Evolutionary conservation across 2,113 vertebrate species (phyloP).

Genomic region (Panthera leo): DNA sequence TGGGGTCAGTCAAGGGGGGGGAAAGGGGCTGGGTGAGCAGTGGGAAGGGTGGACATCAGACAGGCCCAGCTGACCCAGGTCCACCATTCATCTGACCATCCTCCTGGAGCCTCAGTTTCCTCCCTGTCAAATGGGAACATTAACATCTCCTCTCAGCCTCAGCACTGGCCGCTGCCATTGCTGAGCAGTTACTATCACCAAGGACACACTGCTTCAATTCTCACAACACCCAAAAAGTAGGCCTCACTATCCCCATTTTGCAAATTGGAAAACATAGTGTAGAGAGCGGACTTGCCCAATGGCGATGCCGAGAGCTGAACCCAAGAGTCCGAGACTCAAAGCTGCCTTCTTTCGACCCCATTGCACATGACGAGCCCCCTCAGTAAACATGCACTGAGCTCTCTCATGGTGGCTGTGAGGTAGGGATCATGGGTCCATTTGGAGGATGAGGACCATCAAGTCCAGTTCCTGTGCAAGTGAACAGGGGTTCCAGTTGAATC

Average conservation of each 20-base stretch:
- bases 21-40: neutral
- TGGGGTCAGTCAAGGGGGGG: neutral
- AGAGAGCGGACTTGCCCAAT: neutral
- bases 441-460: neutral
- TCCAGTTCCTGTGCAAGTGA: accelerated
- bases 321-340: accelerated
- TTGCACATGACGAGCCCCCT: accelerated
- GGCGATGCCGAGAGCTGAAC: accelerated
- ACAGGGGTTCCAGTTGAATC: neutral
- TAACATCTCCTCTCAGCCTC: accelerated
- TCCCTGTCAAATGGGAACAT: neutral
- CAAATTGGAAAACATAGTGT: neutral
- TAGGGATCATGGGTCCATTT: neutral
- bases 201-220: accelerated
- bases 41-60: neutral
- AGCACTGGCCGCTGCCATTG: no score
- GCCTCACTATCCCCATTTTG: neutral
- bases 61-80: neutral
- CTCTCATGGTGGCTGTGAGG: accelerated
- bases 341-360: accelerated
- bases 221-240: neutral
- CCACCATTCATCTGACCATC: neutral
- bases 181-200: accelerated
- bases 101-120: neutral
- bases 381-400: neutral